phyloP scores from a whole-genome alignment of 1,140 invertebrate species.

The Heliconius congener region DNA sequence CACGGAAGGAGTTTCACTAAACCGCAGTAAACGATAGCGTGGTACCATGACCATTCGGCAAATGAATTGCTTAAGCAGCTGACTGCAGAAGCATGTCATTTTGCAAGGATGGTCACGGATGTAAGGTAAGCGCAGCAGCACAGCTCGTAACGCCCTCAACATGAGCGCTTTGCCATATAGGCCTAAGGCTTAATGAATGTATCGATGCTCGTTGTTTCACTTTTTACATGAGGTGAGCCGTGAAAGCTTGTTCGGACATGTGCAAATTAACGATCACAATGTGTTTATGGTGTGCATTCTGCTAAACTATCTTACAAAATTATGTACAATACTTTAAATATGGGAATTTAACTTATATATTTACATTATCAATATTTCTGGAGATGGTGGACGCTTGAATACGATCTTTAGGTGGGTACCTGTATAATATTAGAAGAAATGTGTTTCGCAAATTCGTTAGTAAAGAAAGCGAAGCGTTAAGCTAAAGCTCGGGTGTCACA shows the following conservation, averaged over 20 bases:
- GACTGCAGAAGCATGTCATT: constrained; percentile 51
- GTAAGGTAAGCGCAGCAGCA: constrained; percentile 56
- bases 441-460: constrained; percentile 10
- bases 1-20: constrained; percentile 83
- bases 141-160: constrained; percentile 48
- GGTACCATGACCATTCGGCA: constrained; percentile 54
- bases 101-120: constrained; percentile 53
- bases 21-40: constrained; percentile 56
- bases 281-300: not conserved
- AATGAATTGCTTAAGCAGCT: constrained; percentile 49
- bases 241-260: constrained; percentile 47
- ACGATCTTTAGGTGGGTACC: not conserved
- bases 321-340: not conserved
- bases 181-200: constrained; percentile 57
- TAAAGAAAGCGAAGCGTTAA: constrained; percentile 65
- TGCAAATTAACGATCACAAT: constrained; percentile 38
- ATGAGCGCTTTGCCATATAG: constrained; percentile 58
- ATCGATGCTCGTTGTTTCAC: constrained; percentile 46
- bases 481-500: constrained; percentile 61
- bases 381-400: not conserved
- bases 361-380: not conserved
- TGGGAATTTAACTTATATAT: not conserved
- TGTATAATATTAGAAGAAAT: not conserved
- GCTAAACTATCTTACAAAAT: not conserved
- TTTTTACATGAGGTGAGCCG: constrained; percentile 63